These are phyloP conservation scores for Eumeta japonica DNA, from an alignment of 1,140 invertebrate genomes.

Conservation along the genomic window DNA sequence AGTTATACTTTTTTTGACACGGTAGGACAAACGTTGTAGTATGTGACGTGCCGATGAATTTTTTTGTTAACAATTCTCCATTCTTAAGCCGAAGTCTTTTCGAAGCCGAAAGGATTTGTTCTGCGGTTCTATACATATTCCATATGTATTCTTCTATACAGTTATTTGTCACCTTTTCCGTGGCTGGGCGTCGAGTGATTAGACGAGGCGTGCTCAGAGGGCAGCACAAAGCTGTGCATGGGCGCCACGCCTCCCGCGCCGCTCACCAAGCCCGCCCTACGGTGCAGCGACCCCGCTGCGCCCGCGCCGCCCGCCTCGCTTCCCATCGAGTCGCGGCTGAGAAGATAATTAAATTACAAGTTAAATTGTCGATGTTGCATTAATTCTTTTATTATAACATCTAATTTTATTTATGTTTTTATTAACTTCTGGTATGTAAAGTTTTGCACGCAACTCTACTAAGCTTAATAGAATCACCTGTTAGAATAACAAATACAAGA, in stretches of 20 bases:
- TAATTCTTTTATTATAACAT: constrained; percentile 18
- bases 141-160: too few relatives aligned
- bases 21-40: too few relatives aligned
- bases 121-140: too few relatives aligned
- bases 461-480: too few relatives aligned
- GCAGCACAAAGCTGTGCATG: constrained; percentile 35
- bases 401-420: background rate
- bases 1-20: too few relatives aligned
- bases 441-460: background rate
- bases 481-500: too few relatives aligned
- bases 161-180: constrained; percentile 7
- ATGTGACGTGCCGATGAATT: too few relatives aligned
- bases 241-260: constrained; percentile 8
- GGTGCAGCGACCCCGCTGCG: constrained; percentile 16
- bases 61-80: too few relatives aligned
- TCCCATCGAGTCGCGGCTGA: constrained; percentile 32
- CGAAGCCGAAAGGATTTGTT: too few relatives aligned
- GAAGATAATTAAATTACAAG: constrained; percentile 1
- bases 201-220: constrained; percentile 21
- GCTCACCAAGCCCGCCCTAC: constrained; percentile 8
- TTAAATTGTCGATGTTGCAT: constrained; percentile 26
- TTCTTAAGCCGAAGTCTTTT: too few relatives aligned
- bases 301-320: constrained; percentile 16
- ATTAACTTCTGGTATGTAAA: background rate
- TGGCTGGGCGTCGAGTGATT: constrained; percentile 35